phyloP scores from a whole-genome alignment of 2,888 invertebrate genomes.

The Drosophila neutralis region DNA sequence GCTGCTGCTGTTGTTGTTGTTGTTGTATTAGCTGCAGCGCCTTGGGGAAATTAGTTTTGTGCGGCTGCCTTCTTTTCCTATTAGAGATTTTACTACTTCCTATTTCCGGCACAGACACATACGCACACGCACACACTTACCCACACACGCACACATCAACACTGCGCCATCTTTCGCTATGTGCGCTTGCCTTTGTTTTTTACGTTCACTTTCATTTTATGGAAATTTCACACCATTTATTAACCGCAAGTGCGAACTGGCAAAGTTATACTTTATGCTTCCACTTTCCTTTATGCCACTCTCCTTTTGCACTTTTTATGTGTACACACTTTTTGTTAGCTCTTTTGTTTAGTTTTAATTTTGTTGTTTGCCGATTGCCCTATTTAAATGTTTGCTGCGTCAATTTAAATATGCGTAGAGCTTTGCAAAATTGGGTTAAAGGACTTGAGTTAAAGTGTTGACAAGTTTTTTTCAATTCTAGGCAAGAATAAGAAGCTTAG shows the following conservation, averaged over 20 bases:
- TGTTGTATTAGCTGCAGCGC: constrained; percentile 67
- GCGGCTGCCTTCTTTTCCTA: constrained; percentile 75
- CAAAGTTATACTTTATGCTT: constrained; percentile 51
- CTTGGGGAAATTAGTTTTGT: constrained; percentile 82
- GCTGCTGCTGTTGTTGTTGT: constrained; percentile 22
- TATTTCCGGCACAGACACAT: constrained; percentile 52
- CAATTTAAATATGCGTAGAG: constrained; percentile 25
- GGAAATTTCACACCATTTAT: constrained; percentile 80
- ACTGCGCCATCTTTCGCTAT: constrained; percentile 31
- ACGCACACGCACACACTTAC: constrained; percentile 17
- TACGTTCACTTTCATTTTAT: constrained; percentile 78
- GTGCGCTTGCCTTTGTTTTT: constrained; percentile 45
- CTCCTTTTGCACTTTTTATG: constrained; percentile 5
- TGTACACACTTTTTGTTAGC: background rate
- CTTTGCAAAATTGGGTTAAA: background rate
- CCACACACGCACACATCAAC: constrained; percentile 18
- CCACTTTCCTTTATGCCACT: constrained; percentile 11
- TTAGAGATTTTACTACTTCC: constrained; percentile 80
- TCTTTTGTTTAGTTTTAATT: constrained; percentile 54
- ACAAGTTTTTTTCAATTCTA: background rate
- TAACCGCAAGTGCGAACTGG: constrained; percentile 72
- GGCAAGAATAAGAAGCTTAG: background rate
- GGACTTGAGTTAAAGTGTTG: background rate
- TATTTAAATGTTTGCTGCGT: constrained; percentile 37
- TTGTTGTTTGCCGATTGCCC: constrained; percentile 17